Conservation (phyloP, 2,113 vertebrate genomes). For the Pelodiscus sinensis region DNA sequence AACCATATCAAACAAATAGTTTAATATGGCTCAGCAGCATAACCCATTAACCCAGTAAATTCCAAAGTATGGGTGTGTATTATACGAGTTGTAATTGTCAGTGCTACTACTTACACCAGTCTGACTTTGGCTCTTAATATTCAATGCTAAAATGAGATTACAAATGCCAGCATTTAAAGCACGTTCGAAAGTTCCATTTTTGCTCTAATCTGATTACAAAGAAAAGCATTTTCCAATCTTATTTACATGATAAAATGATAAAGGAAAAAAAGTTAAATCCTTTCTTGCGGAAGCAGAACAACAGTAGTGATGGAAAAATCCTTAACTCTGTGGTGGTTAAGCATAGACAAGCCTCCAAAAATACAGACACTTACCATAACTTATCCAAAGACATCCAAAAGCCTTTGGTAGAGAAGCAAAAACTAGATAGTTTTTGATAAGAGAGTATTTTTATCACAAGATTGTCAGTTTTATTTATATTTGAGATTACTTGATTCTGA, state of each 20-base stretch:
- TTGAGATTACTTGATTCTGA: neutral
- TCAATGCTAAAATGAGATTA: neutral
- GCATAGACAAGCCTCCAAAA: neutral
- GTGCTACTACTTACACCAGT: neutral
- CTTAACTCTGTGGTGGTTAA: neutral
- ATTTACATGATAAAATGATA: neutral
- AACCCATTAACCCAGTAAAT: neutral
- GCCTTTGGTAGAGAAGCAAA: neutral
- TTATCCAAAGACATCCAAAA: neutral
- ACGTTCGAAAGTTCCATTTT: neutral
- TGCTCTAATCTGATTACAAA: neutral
- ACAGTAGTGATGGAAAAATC: neutral
- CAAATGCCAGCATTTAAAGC: neutral
- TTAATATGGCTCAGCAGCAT: fast-evolving
- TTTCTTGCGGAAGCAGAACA: neutral
- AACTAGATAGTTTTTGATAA: constrained; percentile 1
- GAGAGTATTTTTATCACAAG: neutral
- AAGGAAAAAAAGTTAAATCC: neutral
- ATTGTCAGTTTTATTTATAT: neutral
- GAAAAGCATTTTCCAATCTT: neutral
- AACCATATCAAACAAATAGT: neutral
- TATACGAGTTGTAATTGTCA: neutral
- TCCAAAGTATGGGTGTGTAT: neutral
- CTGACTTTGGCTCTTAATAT: neutral
- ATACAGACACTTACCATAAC: neutral